A percentile compares a stretch with the other conserved stretches of the same genome.
These are phyloP conservation scores for Amblyteles armatorius DNA, from an alignment of 2,888 invertebrate species.

Conservation along the genomic window DNA sequence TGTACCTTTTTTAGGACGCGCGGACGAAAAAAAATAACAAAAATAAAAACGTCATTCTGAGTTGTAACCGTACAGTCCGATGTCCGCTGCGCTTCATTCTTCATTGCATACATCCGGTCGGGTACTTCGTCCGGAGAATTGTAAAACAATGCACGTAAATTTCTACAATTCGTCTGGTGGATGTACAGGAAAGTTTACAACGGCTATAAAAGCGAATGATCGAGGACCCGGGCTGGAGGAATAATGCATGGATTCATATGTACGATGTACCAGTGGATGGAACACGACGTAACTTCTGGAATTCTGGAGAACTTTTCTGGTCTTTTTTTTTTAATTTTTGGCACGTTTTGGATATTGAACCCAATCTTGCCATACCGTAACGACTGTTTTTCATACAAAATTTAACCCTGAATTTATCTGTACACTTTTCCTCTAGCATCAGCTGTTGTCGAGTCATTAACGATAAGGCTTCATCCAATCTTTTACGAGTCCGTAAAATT, in stretches of 20 bases:
- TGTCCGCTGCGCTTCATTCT: not conserved
- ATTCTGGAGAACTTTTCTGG: not conserved
- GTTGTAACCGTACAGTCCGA: not conserved
- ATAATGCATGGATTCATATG: slow-evolving; percentile 2
- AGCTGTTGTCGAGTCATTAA: too few species aligned
- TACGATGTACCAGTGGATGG: not conserved
- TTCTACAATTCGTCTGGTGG: slow-evolving; percentile 4
- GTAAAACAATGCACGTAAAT: slow-evolving; percentile 36
- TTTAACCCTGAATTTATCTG: too few species aligned
- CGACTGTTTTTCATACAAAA: too few species aligned
- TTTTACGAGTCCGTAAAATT: too few species aligned
- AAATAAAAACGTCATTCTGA: not conserved
- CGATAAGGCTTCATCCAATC: too few species aligned
- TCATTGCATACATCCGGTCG: not conserved
- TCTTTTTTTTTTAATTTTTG: not conserved
- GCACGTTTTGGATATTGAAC: not conserved
- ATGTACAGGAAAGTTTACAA: slow-evolving; percentile 27
- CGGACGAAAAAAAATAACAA: not conserved
- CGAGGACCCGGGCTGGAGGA: not conserved
- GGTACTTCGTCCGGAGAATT: slow-evolving; percentile 5
- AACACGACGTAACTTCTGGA: not conserved
- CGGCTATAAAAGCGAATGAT: slow-evolving; percentile 37
- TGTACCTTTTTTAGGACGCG: not conserved
- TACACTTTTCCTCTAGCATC: too few species aligned
- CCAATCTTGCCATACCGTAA: not conserved